Evolutionary conservation across 2,113 vertebrate species (phyloP).

Genomic region (Gobius niger): DNA sequence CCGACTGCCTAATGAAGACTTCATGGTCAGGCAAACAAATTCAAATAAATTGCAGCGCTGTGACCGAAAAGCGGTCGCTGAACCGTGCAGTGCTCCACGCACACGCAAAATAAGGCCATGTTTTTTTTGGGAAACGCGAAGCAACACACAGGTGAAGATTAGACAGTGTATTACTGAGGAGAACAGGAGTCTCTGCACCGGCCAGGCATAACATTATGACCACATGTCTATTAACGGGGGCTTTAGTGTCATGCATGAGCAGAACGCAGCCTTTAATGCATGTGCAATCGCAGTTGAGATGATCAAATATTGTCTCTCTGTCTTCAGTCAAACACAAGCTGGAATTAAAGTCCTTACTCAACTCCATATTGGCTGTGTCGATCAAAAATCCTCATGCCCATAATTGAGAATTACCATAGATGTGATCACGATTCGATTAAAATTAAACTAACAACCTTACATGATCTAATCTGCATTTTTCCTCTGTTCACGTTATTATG

Average conservation of each 20-base stretch:
- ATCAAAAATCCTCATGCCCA: too few species aligned
- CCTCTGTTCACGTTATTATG: neutral
- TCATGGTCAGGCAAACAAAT: conserved; percentile 75
- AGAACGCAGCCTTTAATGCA: too few species aligned
- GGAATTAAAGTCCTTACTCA: too few species aligned
- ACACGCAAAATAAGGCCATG: conserved; percentile 10
- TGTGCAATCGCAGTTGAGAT: too few species aligned
- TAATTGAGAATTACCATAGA: too few species aligned
- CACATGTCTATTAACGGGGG: neutral
- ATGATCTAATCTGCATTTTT: neutral
- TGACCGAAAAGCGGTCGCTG: conserved; percentile 67
- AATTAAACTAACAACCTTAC: too few species aligned
- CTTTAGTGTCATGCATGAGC: neutral
- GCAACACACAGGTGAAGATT: conserved; percentile 49
- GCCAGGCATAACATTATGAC: conserved; percentile 9
- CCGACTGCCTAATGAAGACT: conserved; percentile 74
- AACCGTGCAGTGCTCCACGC: conserved; percentile 8
- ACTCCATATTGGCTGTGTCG: too few species aligned
- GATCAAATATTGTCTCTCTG: too few species aligned
- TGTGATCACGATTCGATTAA: too few species aligned
- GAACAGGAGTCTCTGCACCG: conserved; percentile 26
- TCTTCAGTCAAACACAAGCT: too few species aligned
- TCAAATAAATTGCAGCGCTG: conserved; percentile 69
- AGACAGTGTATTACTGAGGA: conserved; percentile 51
- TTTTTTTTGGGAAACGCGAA: conserved; percentile 3